Percentiles rank a stretch among this genome's conserved stretches.
Evolutionary conservation across 2,888 invertebrate species (phyloP).

Genomic region (Celastrina argiolus): DNA sequence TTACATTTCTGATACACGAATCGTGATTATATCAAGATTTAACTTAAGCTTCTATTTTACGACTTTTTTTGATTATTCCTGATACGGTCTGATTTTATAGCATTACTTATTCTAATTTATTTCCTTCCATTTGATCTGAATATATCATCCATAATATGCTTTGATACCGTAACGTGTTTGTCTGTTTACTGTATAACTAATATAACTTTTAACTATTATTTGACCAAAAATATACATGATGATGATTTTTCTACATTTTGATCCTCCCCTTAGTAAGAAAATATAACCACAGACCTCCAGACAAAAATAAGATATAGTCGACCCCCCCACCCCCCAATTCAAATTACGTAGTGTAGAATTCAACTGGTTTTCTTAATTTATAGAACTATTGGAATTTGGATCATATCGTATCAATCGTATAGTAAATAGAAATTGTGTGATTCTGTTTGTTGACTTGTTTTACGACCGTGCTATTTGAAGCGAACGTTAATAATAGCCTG

Average conservation of each 20-base stretch:
- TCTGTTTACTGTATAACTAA: too few relatives aligned
- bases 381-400: background rate
- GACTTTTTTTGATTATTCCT: background rate
- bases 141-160: background rate
- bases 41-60: constrained; percentile 33
- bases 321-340: too few relatives aligned
- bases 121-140: background rate
- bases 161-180: background rate
- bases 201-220: too few relatives aligned
- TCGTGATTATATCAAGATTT: constrained; percentile 33
- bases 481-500: constrained; percentile 33
- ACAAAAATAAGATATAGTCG: too few relatives aligned
- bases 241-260: too few relatives aligned
- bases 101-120: background rate
- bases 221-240: too few relatives aligned
- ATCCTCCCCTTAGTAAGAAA: too few relatives aligned
- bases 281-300: too few relatives aligned
- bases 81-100: constrained; percentile 5
- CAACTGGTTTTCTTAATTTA: background rate
- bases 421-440: too few relatives aligned
- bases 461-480: background rate
- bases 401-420: background rate
- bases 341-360: background rate
- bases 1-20: constrained; percentile 12
- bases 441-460: background rate